Evolutionary conservation across 2,113 vertebrate species (phyloP), one percentile per base, ranked within the genome.

Genomic region (Guaruba guarouba): DNA sequence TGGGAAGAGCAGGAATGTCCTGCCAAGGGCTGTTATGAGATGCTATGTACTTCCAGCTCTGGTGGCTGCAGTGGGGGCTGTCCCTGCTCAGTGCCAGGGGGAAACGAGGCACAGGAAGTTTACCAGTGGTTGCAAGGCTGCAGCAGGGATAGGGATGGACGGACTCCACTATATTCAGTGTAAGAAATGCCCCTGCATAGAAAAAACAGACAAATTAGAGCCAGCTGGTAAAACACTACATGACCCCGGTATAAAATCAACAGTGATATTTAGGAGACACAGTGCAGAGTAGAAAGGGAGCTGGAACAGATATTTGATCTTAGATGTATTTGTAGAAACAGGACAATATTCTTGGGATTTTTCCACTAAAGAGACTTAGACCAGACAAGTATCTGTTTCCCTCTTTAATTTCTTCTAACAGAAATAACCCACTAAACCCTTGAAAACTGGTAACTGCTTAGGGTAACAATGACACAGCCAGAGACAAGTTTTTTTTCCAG

Each of bases 121-220:
- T 61, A 37, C 20, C 17, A 52, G 7, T 6, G 27, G 27, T 51
- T 48, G 25, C 10, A 67, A 89, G n/a, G 25, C 46, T 86, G 28
- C 7, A 16, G 22, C 13, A 87, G 17, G 24, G 41, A 20, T 13
- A 63, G 57, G n/a, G 51, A 33, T 54, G 62, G 55, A 70, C 31
- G 28, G 9, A 82, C 8, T 6, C 20, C 37, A 20, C n/a, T 41
- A 41, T 18, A 41, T 1, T 2, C 35, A 33, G 9, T 0, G 1
- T 54, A 81, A 66, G 12, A 70, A 77, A 62, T 44, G 9, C 6
- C 1, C 2, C 19, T 43, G 46, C 5, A 13, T 6, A 74, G 3
- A 2, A 83, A 39, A 80, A 48, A 46, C 20, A 23, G 10, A 31
- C 3, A 35, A 43, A 6, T 24, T 43, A 61, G 43, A 87, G 33